These are phyloP conservation scores for Polyodon spathula DNA, from an alignment of 2,113 vertebrate species.

Conservation along the genomic window DNA sequence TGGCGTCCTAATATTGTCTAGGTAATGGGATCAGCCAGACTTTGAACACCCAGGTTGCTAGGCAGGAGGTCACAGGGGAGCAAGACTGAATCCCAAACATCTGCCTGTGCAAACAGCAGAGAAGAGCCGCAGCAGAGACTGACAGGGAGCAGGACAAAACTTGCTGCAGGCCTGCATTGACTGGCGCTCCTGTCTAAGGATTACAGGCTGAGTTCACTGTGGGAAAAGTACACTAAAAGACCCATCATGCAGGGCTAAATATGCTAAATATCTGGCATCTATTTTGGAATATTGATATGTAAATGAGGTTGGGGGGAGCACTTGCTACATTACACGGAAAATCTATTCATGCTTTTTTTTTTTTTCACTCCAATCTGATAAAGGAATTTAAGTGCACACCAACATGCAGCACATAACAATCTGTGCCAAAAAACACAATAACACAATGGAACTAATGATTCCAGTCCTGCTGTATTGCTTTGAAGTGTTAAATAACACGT, in stretches of 20 bases:
- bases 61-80: conserved; percentile 23
- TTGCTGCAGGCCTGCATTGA: conserved; percentile 13
- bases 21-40: neutral
- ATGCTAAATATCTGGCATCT: conserved; percentile 4
- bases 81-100: conserved; percentile 16
- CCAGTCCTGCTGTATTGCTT: no score
- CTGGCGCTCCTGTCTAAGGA: conserved; percentile 24
- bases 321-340: no score
- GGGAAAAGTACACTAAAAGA: conserved; percentile 27
- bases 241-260: conserved; percentile 9
- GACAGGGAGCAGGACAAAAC: conserved; percentile 13
- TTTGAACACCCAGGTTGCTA: conserved; percentile 13
- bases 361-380: no score
- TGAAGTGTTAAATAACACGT: no score
- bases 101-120: conserved; percentile 25
- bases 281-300: conserved; percentile 10
- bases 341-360: no score
- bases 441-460: no score
- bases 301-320: conserved; percentile 14
- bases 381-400: no score
- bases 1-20: neutral
- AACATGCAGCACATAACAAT: no score
- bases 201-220: conserved; percentile 8
- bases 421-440: no score
- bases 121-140: conserved; percentile 3